Percentiles rank a stretch among this genome's conserved stretches.
These are phyloP conservation scores for Lepidurus packardi DNA, from an alignment of 1,140 invertebrate species.

Conservation along the genomic window DNA sequence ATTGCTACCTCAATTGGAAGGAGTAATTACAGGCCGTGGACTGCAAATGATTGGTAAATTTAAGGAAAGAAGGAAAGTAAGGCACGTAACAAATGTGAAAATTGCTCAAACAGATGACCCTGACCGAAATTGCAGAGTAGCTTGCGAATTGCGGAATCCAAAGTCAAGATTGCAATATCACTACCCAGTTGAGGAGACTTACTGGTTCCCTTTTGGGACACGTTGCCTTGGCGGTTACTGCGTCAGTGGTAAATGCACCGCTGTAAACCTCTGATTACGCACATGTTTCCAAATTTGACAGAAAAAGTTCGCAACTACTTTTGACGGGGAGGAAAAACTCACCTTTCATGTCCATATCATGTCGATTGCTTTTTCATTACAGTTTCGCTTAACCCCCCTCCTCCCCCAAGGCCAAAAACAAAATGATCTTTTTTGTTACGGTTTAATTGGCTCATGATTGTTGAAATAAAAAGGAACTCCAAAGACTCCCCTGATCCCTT, in stretches of 20 bases:
- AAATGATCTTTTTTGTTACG: no score
- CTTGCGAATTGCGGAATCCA: neutral
- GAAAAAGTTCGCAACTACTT: no score
- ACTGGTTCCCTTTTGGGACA: neutral
- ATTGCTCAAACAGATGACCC: neutral
- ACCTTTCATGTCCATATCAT: no score
- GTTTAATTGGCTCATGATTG: no score
- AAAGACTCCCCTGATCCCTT: no score
- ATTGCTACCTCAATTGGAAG: neutral
- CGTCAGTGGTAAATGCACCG: slow-evolving; percentile 1
- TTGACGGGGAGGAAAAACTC: no score
- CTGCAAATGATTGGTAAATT: neutral
- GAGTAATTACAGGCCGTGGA: slow-evolving; percentile 1
- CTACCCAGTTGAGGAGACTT: neutral
- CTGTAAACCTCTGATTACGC: neutral
- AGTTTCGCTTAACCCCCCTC: no score
- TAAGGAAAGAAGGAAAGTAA: neutral
- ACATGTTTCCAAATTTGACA: no score
- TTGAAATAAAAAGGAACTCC: no score
- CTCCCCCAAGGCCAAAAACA: no score
- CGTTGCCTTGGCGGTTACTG: neutral
- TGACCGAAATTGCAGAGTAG: neutral
- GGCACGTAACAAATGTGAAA: neutral
- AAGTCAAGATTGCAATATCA: neutral
- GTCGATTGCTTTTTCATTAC: no score